phyloP scores from a whole-genome alignment of 2,113 vertebrate genomes.

The Podilymbus podiceps region DNA sequence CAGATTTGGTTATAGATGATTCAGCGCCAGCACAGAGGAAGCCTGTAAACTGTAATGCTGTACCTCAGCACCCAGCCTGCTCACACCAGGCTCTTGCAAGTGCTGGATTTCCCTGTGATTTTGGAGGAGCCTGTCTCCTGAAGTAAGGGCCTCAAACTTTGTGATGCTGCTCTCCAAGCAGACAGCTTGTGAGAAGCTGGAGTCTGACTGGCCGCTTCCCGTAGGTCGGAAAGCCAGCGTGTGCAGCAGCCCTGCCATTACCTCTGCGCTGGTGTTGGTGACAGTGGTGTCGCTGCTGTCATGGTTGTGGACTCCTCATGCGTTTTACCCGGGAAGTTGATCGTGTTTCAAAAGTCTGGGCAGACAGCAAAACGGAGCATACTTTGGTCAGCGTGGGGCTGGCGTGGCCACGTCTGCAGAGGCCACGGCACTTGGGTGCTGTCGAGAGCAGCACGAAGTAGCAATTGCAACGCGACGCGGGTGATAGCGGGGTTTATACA shows the following conservation, averaged over 20 bases:
- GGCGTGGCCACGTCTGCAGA: accelerated
- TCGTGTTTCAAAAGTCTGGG: background rate
- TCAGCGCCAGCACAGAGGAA: background rate
- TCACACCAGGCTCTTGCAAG: accelerated
- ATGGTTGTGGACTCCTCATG: background rate
- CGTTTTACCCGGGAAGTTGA: accelerated
- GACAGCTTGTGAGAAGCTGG: background rate
- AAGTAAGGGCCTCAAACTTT: background rate
- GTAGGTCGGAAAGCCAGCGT: accelerated
- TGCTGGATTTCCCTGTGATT: background rate
- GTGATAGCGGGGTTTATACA: background rate
- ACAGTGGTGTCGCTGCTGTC: background rate
- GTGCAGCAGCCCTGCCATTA: background rate
- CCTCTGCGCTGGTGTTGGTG: background rate
- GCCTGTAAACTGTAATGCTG: background rate
- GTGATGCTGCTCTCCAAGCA: accelerated
- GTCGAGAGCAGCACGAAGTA: background rate
- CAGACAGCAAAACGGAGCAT: background rate
- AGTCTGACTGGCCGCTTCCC: background rate
- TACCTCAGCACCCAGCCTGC: background rate
- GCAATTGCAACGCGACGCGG: background rate
- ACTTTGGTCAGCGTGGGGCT: background rate
- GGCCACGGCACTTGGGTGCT: background rate
- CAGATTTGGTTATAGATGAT: background rate
- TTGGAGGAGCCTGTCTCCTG: background rate